Percentiles rank a stretch among this genome's conserved stretches.
phyloP scores from a whole-genome alignment of 2,113 vertebrate genomes.

The Symphodus melops region DNA sequence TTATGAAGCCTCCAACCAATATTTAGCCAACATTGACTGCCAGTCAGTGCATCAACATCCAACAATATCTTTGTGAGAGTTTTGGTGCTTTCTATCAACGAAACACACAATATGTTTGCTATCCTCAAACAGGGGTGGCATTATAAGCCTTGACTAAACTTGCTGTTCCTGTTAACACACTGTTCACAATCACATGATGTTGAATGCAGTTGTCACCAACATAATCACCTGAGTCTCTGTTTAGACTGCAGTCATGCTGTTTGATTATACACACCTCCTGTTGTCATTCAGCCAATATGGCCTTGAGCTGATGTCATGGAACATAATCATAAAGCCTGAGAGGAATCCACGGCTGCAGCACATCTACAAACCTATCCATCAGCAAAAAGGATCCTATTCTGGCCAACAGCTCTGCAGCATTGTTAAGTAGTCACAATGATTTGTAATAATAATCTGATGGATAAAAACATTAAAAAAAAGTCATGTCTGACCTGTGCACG shows the following conservation, averaged over 20 bases:
- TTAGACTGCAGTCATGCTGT: conserved; percentile 20
- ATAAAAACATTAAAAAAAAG: not conserved
- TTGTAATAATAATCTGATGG: not conserved
- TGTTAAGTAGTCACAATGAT: not conserved
- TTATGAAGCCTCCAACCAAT: not conserved
- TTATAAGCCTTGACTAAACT: not conserved
- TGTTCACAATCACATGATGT: conserved; percentile 23
- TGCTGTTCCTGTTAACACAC: not conserved
- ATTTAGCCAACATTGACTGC: not conserved
- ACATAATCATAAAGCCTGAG: not conserved
- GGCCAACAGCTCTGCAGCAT: not conserved
- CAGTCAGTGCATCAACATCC: not conserved
- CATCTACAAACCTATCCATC: not conserved
- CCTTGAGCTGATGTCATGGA: conserved; percentile 19
- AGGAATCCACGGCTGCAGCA: not conserved
- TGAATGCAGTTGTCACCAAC: conserved; percentile 5
- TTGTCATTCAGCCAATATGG: conserved; percentile 5
- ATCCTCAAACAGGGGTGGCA: not conserved
- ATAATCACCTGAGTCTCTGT: conserved; percentile 22
- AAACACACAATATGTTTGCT: not conserved
- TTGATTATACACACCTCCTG: conserved; percentile 20
- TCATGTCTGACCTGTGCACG: conserved; percentile 72
- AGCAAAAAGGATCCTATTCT: not conserved
- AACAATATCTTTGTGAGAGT: not conserved
- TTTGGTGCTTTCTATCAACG: not conserved